Evolutionary conservation across 2,113 vertebrate genomes (phyloP).

Genomic region (Xiphias gladius): DNA sequence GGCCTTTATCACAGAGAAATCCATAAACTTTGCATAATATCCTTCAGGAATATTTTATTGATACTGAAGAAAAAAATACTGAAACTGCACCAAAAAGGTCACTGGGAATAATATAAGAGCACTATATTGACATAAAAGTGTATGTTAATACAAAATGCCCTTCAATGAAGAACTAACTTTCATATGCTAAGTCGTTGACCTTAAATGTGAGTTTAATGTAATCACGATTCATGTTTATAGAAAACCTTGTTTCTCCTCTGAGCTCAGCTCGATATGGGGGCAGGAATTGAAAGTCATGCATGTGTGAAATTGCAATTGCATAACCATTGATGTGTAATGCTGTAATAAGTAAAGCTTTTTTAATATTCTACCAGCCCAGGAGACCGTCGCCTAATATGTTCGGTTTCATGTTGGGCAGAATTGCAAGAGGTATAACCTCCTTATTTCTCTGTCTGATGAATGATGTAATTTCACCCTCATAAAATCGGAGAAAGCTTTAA

Average conservation of each 20-base stretch:
- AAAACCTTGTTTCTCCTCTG: neutral
- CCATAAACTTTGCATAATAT: too few species aligned
- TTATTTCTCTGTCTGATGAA: slow-evolving; percentile 36
- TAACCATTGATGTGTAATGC: slow-evolving; percentile 27
- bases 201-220: slow-evolving; percentile 15
- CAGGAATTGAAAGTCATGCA: slow-evolving; percentile 25
- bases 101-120: neutral
- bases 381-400: neutral
- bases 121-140: slow-evolving; percentile 9
- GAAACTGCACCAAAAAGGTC: too few species aligned
- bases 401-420: neutral
- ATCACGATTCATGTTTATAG: slow-evolving; percentile 11
- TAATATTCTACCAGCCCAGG: slow-evolving; percentile 26
- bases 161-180: neutral
- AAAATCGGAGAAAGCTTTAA: slow-evolving; percentile 4
- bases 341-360: slow-evolving; percentile 7
- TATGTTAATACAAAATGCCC: neutral
- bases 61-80: too few species aligned
- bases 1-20: too few species aligned
- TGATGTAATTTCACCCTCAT: slow-evolving; percentile 21
- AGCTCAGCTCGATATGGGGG: neutral
- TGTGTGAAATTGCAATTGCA: slow-evolving; percentile 36
- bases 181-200: neutral
- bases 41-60: neutral
- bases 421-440: slow-evolving; percentile 19